phyloP scores from a whole-genome alignment of 2,888 invertebrate species.

The Yponomeuta evonymella region DNA sequence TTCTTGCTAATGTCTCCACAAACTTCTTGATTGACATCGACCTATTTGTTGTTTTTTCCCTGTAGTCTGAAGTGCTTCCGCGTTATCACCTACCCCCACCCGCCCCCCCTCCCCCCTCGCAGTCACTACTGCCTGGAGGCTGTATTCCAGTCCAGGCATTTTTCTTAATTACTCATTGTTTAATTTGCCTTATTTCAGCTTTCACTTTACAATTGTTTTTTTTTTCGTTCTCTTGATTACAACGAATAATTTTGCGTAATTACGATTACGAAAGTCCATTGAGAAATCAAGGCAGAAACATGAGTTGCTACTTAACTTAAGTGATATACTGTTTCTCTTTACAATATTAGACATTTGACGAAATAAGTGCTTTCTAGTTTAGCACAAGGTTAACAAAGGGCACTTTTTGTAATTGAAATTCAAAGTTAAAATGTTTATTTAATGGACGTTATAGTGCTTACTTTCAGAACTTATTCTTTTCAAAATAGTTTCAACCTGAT shows the following conservation, averaged over 20 bases:
- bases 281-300: background rate
- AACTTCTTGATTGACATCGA: background rate
- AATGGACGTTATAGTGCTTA: too few relatives aligned
- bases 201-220: background rate
- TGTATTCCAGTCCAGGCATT: background rate
- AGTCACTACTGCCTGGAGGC: background rate
- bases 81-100: background rate
- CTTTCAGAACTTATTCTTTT: too few relatives aligned
- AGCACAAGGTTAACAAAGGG: too few relatives aligned
- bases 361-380: too few relatives aligned
- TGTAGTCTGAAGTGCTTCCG: background rate
- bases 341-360: background rate
- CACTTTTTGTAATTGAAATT: too few relatives aligned
- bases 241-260: background rate
- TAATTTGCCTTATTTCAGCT: background rate
- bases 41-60: background rate
- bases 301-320: background rate
- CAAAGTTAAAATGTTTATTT: too few relatives aligned
- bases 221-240: background rate
- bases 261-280: conserved; percentile 1
- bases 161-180: background rate
- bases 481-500: too few relatives aligned
- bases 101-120: background rate
- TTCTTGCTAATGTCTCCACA: background rate
- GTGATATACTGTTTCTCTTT: background rate